phyloP scores from a whole-genome alignment of 2,888 invertebrate species.

The Dicycla oo region DNA sequence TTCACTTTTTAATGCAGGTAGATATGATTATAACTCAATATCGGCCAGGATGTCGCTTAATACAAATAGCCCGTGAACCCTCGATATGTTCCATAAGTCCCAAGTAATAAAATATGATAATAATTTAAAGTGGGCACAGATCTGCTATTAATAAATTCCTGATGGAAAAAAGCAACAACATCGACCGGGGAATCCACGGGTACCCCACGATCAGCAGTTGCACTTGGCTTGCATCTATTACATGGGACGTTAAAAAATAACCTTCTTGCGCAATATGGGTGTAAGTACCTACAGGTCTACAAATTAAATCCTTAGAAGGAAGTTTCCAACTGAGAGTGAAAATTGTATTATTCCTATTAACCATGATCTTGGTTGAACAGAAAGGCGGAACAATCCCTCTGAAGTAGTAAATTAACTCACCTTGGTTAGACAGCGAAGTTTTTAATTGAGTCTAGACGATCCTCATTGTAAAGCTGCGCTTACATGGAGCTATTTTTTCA shows the following conservation, averaged over 20 bases:
- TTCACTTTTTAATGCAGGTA: too few relatives aligned
- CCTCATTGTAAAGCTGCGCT: conserved; percentile 19
- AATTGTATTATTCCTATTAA: conserved; percentile 52
- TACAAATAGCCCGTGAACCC: too few relatives aligned
- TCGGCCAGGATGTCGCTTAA: too few relatives aligned
- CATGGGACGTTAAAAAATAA: too few relatives aligned
- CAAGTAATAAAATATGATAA: too few relatives aligned
- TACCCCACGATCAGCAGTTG: not conserved
- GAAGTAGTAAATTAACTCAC: conserved; percentile 78
- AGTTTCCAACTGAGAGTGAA: conserved; percentile 40
- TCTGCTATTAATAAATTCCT: not conserved
- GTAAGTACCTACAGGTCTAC: not conserved
- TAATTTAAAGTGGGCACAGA: not conserved
- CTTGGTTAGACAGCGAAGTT: conserved; percentile 77
- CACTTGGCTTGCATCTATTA: not conserved
- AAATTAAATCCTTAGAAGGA: conserved; percentile 40
- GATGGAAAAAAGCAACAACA: not conserved
- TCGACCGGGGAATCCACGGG: too few relatives aligned
- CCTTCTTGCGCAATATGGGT: not conserved
- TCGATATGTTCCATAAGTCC: too few relatives aligned
- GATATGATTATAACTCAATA: too few relatives aligned
- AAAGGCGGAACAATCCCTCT: conserved; percentile 66
- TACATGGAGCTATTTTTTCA: not conserved
- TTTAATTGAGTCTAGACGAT: conserved; percentile 80
- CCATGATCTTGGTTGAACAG: conserved; percentile 55